Conservation (phyloP, 2,797 vertebrate species). For the Pagetopsis macropterus region DNA sequence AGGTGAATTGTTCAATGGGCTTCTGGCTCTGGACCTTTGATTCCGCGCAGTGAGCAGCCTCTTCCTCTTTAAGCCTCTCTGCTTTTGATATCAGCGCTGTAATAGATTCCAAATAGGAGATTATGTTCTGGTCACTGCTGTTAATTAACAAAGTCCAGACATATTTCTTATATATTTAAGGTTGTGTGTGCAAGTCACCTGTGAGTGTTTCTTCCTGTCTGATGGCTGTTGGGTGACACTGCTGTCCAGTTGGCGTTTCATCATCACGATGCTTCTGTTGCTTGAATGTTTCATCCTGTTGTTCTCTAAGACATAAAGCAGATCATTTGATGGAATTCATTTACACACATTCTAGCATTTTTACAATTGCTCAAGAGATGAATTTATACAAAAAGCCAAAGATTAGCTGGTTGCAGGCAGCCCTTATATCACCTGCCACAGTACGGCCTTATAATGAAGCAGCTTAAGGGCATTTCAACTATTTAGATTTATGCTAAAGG, state of each 20-base stretch:
- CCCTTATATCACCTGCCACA: too few relatives aligned
- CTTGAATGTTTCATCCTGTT: conserved; percentile 33
- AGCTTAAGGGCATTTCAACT: background rate
- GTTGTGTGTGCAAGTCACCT: conserved; percentile 41
- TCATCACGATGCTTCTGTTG: background rate
- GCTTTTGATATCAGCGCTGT: conserved; percentile 31
- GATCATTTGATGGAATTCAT: background rate
- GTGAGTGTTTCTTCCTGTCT: conserved; percentile 29
- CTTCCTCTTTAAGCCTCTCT: conserved; percentile 10
- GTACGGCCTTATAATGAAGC: background rate
- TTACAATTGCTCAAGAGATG: background rate
- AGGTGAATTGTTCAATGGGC: conserved; percentile 29
- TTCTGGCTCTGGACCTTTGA: conserved; percentile 24
- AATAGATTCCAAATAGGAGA: conserved; percentile 18
- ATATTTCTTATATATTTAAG: background rate
- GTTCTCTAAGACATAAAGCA: conserved; percentile 18
- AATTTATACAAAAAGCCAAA: background rate
- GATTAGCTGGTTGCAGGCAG: background rate
- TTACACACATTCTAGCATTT: background rate
- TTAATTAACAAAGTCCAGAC: background rate
- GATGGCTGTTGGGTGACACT: conserved; percentile 1
- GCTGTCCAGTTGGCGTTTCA: conserved; percentile 15
- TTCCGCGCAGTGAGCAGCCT: background rate
- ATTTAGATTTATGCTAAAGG: background rate
- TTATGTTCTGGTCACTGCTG: conserved; percentile 6